Evolutionary conservation across 1,140 invertebrate genomes (phyloP).

Genomic region (Drosophila tsacasi): DNA sequence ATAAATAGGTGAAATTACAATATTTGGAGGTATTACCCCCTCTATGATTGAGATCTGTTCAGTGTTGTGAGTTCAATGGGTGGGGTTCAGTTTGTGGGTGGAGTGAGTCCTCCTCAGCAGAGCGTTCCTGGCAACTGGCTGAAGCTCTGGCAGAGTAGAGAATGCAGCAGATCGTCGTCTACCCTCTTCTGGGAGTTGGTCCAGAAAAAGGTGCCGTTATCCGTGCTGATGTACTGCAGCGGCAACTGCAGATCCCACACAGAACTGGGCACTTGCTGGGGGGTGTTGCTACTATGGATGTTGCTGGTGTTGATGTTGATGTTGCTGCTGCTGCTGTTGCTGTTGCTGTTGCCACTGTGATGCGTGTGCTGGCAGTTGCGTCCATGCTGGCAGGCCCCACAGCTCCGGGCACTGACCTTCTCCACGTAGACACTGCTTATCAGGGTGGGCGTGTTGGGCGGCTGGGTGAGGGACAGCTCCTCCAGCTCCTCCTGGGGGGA

Average conservation of each 20-base stretch:
- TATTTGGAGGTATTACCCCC: constrained; percentile 30
- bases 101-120: constrained; percentile 39
- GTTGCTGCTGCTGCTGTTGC: constrained; percentile 16
- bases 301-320: constrained; percentile 9
- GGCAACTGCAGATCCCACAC: constrained; percentile 61
- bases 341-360: constrained; percentile 28
- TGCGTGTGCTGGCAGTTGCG: constrained; percentile 81
- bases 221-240: constrained; percentile 77
- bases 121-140: constrained; percentile 70
- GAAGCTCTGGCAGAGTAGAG: constrained; percentile 74
- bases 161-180: constrained; percentile 77
- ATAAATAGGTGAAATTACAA: constrained; percentile 71
- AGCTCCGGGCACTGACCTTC: constrained; percentile 63
- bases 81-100: constrained; percentile 7
- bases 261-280: constrained; percentile 29
- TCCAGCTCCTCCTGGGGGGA: constrained; percentile 37
- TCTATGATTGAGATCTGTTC: constrained; percentile 62
- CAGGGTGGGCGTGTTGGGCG: constrained; percentile 74
- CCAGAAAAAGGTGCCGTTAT: constrained; percentile 83
- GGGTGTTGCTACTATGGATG: background rate
- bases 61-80: constrained; percentile 22
- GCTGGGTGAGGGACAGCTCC: constrained; percentile 47
- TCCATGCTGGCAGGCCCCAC: constrained; percentile 70
- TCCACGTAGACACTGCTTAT: constrained; percentile 76
- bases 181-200: constrained; percentile 69